Evolutionary conservation across 2,113 vertebrate species (phyloP).

Genomic region (Macquaria australasica): DNA sequence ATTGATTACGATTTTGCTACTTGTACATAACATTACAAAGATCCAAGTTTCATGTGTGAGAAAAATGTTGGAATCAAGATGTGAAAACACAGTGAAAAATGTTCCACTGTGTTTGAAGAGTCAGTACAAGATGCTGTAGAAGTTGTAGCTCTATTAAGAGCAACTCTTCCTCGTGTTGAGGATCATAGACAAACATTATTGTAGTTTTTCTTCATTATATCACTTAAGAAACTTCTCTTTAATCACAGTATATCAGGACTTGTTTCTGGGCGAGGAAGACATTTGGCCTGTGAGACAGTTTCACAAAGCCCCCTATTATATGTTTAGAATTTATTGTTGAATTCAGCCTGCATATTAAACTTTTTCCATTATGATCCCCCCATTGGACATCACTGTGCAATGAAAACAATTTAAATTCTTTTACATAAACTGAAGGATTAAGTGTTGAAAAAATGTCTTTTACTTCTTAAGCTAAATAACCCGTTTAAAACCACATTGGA

Average conservation of each 20-base stretch:
- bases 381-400: background rate
- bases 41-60: background rate
- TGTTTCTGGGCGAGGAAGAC: background rate
- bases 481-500: too few relatives aligned
- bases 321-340: background rate
- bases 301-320: background rate
- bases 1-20: background rate
- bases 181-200: background rate
- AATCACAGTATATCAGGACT: background rate
- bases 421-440: too few relatives aligned
- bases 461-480: too few relatives aligned
- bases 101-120: background rate
- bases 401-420: background rate
- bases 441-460: too few relatives aligned
- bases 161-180: background rate
- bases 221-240: background rate
- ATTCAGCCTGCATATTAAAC: background rate
- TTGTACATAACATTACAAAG: background rate
- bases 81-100: background rate
- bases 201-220: background rate
- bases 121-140: background rate
- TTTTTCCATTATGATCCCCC: background rate
- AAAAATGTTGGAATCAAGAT: background rate
- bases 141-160: slow-evolving; percentile 21
- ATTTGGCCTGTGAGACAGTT: background rate